Evolutionary conservation across 1,140 invertebrate genomes (phyloP), one percentile per base, ranked within the genome.

Genomic region (Brachionus rubens): DNA sequence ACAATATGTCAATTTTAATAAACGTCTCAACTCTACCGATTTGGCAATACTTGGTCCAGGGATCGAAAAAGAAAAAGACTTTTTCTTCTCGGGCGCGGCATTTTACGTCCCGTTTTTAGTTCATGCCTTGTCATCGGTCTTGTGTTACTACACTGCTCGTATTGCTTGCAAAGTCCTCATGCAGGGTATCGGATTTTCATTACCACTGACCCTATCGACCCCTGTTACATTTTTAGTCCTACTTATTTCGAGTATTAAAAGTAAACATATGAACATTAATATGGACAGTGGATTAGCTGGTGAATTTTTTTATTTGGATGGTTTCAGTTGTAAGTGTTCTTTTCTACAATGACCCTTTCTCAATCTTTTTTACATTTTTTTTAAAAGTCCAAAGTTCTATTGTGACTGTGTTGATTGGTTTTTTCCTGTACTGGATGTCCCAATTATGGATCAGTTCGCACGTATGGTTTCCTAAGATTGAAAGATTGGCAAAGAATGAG

Each of bases 401-500:
- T 0, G 30, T 24, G 7, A 56, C 72, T 1, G 41, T 76, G 6
- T 16, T 59, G n/a, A 36, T 77, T 16, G 81, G 79, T 10, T 26
- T 81, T 48, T 77, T 30, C 5, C 43, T 96, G 4, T 96, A 93
- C 92, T 84, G 96, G 14, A 83, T 96, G 1, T 95, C 93, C 0
- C 92, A 97, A 82, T 91, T 93, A 0, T 96, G 94, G 93, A 91
- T 98, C 19, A 92, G 93, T 0, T 86, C 96, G 46, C 95, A 98
- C 80, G 93, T 98, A 52, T 98, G 94, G 94, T 94, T 90, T 1
- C 94, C 96, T 0, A 95, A 96, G 86, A 93, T 92, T 79, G 95
- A 98, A 85, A 90, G 96, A 87, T 87, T 98, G 76, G 94, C 95
- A 0, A 90, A 92, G 6, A 96, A 94, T 0, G 95, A 98, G 26